A percentile compares a stretch with the other conserved stretches of the same genome.
These are phyloP conservation scores for Allochrocebus solatus DNA, from an alignment of 2,797 vertebrate genomes.

Conservation along the genomic window DNA sequence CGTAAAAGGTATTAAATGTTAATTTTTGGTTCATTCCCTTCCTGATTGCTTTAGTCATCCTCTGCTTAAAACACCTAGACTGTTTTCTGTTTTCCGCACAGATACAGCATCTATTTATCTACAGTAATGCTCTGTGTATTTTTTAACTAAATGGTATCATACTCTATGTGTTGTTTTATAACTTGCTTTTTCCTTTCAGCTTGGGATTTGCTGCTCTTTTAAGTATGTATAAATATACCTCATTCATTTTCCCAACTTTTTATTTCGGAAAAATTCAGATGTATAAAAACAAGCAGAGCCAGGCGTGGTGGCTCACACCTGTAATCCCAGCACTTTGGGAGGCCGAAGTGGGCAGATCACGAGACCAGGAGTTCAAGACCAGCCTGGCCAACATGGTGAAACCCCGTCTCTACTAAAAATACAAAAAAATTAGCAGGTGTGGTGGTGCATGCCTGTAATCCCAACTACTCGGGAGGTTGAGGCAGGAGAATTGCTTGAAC, in stretches of 20 bases:
- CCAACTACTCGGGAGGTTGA: too few relatives aligned
- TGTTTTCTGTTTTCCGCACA: neutral
- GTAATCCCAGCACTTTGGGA: too few relatives aligned
- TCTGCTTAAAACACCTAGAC: neutral
- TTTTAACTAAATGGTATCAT: neutral
- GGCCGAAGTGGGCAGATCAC: too few relatives aligned
- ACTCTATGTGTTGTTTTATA: neutral
- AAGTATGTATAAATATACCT: neutral
- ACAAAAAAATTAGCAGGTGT: too few relatives aligned
- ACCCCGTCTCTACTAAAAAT: too few relatives aligned
- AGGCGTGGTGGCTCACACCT: too few relatives aligned
- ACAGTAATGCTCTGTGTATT: neutral
- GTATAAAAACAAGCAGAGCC: neutral
- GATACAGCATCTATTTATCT: neutral
- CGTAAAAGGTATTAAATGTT: neutral
- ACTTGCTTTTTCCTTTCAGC: neutral
- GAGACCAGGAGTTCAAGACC: too few relatives aligned
- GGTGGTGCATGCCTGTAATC: too few relatives aligned
- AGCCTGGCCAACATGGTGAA: too few relatives aligned
- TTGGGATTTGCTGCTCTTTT: neutral
- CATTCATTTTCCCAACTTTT: neutral
- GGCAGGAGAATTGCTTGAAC: too few relatives aligned
- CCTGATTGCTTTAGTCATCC: neutral
- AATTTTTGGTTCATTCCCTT: neutral
- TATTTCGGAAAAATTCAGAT: neutral